A percentile compares a stretch with the other conserved stretches of the same genome.
Evolutionary conservation across 2,888 invertebrate species (phyloP).

Genomic region (Tyria jacobaeae): DNA sequence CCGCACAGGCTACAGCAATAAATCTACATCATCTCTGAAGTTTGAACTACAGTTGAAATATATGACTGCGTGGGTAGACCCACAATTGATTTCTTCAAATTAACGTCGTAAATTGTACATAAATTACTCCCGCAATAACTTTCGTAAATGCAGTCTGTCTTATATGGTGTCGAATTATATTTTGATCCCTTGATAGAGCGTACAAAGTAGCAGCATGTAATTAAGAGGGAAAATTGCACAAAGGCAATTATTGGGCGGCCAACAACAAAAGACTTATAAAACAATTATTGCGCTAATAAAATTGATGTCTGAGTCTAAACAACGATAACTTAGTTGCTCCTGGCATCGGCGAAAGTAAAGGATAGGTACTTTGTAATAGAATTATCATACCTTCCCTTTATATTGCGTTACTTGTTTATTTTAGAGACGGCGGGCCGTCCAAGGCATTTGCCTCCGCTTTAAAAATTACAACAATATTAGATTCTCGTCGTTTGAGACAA

Average conservation of each 20-base stretch:
- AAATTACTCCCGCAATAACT: constrained; percentile 10
- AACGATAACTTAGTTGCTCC: constrained; percentile 32
- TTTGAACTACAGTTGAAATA: constrained; percentile 19
- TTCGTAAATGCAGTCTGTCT: constrained; percentile 13
- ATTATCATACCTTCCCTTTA: constrained; percentile 30
- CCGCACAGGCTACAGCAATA: constrained; percentile 12
- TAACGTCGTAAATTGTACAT: constrained; percentile 13
- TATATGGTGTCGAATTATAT: constrained; percentile 16
- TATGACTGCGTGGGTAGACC: constrained; percentile 15
- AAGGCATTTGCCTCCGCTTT: constrained; percentile 21
- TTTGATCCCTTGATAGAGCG: constrained; percentile 17
- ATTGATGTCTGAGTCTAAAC: constrained; percentile 26
- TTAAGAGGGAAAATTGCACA: constrained; percentile 18
- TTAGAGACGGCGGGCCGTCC: constrained; percentile 16
- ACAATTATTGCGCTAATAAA: constrained; percentile 32
- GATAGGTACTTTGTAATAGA: constrained; percentile 37
- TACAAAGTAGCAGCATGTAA: constrained; percentile 20
- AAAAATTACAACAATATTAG: not conserved
- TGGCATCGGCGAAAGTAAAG: constrained; percentile 18
- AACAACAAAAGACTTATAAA: constrained; percentile 28
- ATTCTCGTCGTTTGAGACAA: not conserved
- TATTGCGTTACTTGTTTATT: constrained; percentile 22
- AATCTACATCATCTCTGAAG: constrained; percentile 24
- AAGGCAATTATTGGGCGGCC: constrained; percentile 1
- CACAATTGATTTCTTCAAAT: constrained; percentile 20